Evolutionary conservation across 2,797 vertebrate genomes (phyloP), one percentile per base, ranked within the genome.

Genomic region (Halcyon smyrnensis): DNA sequence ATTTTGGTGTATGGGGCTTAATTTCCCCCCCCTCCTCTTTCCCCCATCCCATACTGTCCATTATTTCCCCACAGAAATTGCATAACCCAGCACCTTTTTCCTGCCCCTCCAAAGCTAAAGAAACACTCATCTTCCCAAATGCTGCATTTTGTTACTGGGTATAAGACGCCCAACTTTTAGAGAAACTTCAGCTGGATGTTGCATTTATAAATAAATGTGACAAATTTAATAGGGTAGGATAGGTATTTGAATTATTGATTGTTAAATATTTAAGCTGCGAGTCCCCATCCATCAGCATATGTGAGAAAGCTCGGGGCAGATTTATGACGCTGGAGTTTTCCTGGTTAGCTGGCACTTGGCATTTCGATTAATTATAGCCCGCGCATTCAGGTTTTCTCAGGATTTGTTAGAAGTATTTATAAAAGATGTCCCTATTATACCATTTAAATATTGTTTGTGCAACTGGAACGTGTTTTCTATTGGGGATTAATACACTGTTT

Each of bases 171-270:
- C 70, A 78, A 68, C 36, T 92, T 93, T 82, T 9, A 60, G 28
- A 79, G 94, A 56, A 97, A 97, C 96, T 95, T 94, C 88, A 80
- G 94, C 93, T 89, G 89, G 92, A 94, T 89, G 92, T 94, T 86
- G 89, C 91, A 75, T 95, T 96, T 97, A 90, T 98, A 98, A 98
- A 98, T 97, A 98, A 98, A 98, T 94, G 98, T 97, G 97, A 97
- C 98, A 98, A 96, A 97, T 97, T 95, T 95, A 97, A 97, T 97
- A 96, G 97, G 97, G 96, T 88, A 96, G 96, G 96, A 95, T 96
- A 97, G 97, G 97, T 97, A 97, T 98, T 97, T 98, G 98, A 98
- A 98, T 98, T 98, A 98, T 98, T 96, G 97, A 98, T 98, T 98
- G 97, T 97, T 98, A 98, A 98, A 98, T 98, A 97, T 98, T 98